Evolutionary conservation across 2,797 vertebrate genomes (phyloP).

Genomic region (Clarias fuscus): DNA sequence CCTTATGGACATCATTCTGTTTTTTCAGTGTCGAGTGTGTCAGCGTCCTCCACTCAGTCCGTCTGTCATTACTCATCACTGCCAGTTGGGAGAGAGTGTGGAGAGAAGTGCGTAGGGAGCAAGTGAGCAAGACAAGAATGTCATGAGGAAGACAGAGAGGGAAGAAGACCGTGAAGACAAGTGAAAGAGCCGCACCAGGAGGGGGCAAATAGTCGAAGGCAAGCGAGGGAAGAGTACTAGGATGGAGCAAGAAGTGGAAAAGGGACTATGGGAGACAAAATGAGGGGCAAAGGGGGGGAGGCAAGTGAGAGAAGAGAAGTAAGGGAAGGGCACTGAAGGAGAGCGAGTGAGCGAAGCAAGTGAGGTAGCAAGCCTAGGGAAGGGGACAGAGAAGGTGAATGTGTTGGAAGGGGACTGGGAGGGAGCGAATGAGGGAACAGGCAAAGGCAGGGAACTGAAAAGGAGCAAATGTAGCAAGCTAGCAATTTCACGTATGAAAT

Average conservation of each 20-base stretch:
- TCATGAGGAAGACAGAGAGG: too few species aligned
- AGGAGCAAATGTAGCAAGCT: not conserved
- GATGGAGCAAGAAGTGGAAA: not conserved
- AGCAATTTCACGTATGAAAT: too few species aligned
- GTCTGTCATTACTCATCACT: not conserved
- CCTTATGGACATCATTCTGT: not conserved
- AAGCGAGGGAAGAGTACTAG: not conserved
- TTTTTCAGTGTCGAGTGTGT: not conserved
- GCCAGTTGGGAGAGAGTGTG: too few species aligned
- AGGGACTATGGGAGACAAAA: not conserved
- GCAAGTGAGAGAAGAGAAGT: not conserved
- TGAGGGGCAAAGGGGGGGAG: not conserved
- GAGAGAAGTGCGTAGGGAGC: not conserved
- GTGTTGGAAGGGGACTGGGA: not conserved
- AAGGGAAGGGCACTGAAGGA: not conserved
- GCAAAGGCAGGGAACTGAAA: not conserved
- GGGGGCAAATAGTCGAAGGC: not conserved
- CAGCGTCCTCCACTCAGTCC: not conserved
- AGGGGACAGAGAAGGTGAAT: not conserved
- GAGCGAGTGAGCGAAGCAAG: not conserved
- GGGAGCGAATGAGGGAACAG: not conserved
- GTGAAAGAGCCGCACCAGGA: not conserved
- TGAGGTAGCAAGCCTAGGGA: not conserved
- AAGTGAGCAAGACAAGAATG: not conserved
- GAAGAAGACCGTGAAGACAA: not conserved